Evolutionary conservation across 2,797 vertebrate species (phyloP), one percentile per base, ranked within the genome.

Genomic region (Aphelocoma californica): DNA sequence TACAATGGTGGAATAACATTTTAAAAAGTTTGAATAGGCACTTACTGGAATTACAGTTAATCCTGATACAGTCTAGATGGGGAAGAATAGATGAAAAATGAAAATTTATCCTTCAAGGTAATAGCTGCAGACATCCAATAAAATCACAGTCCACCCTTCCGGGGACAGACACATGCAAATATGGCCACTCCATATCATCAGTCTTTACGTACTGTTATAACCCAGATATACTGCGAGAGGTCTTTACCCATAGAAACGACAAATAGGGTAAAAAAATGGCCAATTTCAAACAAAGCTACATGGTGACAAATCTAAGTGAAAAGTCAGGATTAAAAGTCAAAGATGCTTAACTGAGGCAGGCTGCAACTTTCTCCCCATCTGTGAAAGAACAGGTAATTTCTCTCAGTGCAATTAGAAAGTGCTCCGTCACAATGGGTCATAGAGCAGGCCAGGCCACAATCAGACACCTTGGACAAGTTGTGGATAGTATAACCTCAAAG

Each of bases 1-100:
- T 74, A 96, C 95, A 97, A 97, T 97, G 97, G 96, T 98, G 96
- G 97, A 98, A 98, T 95, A 98, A 98, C 97, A 97, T 97, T 98
- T 98, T 98, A 98, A 98, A 98, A 98, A 98, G 99, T 98, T 98
- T 98, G 98, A 99, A 99, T 99, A 98, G 98, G 98, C 98, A 99
- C 99, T 99, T 99, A 99, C 99, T 99, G 98, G 99, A 98, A 98
- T 99, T 99, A 99, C 99, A 99, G 99, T 99, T 99, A 98, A 99
- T 99, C 99, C 99, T 99, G 99, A 99, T 98, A 99, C 99, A 99
- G 99, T 99, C 99, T 99, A 99, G 99, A 99, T 98, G 98, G 99
- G 99, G 99, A 98, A 99, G 99, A 99, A 99, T 99, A 99, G 99
- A 99, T 99, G 98, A 99, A 97, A 98, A 99, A 99, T 99, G 99